phyloP scores from a whole-genome alignment of 2,797 vertebrate species.

The Micrastur ruficollis region DNA sequence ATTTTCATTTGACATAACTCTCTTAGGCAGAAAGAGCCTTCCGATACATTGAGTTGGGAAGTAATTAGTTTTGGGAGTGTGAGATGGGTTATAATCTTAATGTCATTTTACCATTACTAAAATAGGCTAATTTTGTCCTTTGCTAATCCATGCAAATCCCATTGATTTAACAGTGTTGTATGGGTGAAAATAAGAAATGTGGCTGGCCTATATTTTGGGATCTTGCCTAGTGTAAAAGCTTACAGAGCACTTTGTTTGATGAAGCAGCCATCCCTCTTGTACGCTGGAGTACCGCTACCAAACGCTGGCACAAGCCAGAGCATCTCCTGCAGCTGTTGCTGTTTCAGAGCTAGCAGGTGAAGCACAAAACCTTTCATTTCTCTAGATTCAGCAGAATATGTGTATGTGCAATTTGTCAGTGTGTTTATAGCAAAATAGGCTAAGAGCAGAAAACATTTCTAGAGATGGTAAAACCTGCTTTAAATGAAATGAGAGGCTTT shows the following conservation, averaged over 20 bases:
- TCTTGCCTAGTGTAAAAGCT: not conserved
- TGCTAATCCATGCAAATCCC: slow-evolving; percentile 14
- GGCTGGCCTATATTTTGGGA: not conserved
- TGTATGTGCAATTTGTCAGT: not conserved
- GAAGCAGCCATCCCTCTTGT: not conserved
- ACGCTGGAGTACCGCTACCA: not conserved
- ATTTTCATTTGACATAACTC: not conserved
- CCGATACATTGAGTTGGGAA: not conserved
- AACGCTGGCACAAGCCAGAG: not conserved
- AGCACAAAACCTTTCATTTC: not conserved
- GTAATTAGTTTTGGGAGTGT: slow-evolving; percentile 3
- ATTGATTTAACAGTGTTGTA: not conserved
- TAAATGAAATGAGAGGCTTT: not conserved
- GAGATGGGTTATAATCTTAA: slow-evolving; percentile 27
- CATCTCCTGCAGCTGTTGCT: not conserved
- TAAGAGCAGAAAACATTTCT: not conserved
- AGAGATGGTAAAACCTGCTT: not conserved
- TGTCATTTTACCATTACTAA: slow-evolving; percentile 7
- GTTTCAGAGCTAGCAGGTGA: not conserved
- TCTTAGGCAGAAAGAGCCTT: not conserved
- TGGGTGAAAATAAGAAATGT: not conserved
- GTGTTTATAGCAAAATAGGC: not conserved
- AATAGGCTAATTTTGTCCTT: slow-evolving; percentile 32
- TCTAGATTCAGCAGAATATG: not conserved
- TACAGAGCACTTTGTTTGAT: not conserved